Evolutionary conservation across 2,113 vertebrate species (phyloP), one percentile per base, ranked within the genome.

Genomic region (Eulemur macaco): DNA sequence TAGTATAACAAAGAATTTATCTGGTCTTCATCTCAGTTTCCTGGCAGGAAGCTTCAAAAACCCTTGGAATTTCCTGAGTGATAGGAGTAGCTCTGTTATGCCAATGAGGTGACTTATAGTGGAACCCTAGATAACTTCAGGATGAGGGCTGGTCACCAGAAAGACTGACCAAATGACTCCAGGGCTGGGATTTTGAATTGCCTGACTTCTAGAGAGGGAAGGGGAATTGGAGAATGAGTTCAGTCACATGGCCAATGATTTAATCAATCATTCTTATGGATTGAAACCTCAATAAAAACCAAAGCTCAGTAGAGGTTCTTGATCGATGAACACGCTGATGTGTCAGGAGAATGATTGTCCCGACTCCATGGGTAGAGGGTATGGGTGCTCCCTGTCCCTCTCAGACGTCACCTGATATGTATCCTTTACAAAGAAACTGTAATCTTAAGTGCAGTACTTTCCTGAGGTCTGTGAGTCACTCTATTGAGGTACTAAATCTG

Each of bases 61-160:
- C 86, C 71, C 31, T 77, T 91, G 71, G 88, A 90, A 96, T 97
- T 94, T 97, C 81, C 93, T 88, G 71, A 97, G 37, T 66, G 39
- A 97, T 80, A 95, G 64, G 63, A 66, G 9, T 50, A 39, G 58
- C 86, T 94, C 85, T 81, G 83, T 94, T 86, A 91, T 89, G 93
- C 42, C 63, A 94, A 91, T 73, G 60, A 95, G 18, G 31, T 14
- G 15, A 86, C 45, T 89, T 20, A 42, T 12, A 6, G 25, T 52
- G 39, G 56, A 0, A 37, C 47, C 25, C 68, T 23, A 31, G 34
- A 94, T 73, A 77, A 47, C 25, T 76, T 69, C 10, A 68, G 71
- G 47, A 29, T n/a, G 27, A 73, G 10, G 31, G 15, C 15, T 31
- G 23, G 31, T 56, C 39, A 37, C 81, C 73, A 91, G 56, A 50